Conservation (phyloP, 30 jellyfish, hydroid and myxozoan species). For the Pelagia noctiluca region DNA sequence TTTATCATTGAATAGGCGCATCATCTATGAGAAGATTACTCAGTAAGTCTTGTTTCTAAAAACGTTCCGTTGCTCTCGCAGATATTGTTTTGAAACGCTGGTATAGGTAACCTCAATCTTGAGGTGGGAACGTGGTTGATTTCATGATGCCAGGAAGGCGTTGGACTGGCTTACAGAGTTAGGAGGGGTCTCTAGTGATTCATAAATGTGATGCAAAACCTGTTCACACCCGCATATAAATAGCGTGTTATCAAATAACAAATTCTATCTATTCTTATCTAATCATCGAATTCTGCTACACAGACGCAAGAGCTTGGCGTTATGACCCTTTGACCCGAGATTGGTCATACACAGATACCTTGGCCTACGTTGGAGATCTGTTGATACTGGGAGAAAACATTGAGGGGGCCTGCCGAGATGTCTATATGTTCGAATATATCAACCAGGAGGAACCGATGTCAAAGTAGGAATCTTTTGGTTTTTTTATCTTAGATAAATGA, state of each 20-base stretch:
- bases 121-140: too few relatives aligned
- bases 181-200: too few relatives aligned
- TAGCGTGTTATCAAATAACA: not conserved
- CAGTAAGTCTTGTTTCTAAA: too few relatives aligned
- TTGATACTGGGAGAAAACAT: constrained; percentile 32
- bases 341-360: constrained; percentile 58
- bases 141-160: too few relatives aligned
- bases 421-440: constrained; percentile 40
- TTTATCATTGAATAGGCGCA: too few relatives aligned
- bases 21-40: too few relatives aligned
- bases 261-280: not conserved
- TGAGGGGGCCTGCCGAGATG: constrained; percentile 63
- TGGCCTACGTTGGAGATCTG: constrained; percentile 65
- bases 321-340: constrained; percentile 38
- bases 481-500: not conserved
- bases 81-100: too few relatives aligned
- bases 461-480: constrained; percentile 7
- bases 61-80: too few relatives aligned
- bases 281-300: not conserved
- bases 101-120: too few relatives aligned
- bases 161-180: too few relatives aligned
- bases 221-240: too few relatives aligned
- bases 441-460: constrained; percentile 61
- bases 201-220: too few relatives aligned
- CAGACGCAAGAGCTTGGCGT: constrained; percentile 42